These are phyloP conservation scores for Siniperca undulata DNA, from an alignment of 2,797 vertebrate species.

Conservation along the genomic window DNA sequence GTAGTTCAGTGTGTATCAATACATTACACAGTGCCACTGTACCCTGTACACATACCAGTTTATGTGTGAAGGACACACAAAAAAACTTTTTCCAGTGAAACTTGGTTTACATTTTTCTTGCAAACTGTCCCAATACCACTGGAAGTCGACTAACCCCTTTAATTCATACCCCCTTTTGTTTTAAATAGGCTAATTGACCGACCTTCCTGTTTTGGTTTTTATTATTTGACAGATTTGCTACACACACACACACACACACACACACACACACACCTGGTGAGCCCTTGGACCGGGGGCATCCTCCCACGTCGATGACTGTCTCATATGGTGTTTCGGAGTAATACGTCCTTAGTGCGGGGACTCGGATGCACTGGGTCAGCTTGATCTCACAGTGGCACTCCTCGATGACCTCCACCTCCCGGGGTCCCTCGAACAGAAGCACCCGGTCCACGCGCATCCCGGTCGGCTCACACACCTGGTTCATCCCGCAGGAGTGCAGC, in stretches of 20 bases:
- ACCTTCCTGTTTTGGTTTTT: background rate
- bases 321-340: conserved; percentile 86
- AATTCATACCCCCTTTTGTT: background rate
- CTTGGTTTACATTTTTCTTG: rapidly evolving
- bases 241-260: conserved; percentile 1
- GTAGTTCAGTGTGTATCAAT: background rate
- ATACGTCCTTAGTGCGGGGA: conserved; percentile 85
- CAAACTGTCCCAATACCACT: background rate
- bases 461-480: conserved; percentile 80
- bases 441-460: conserved; percentile 78
- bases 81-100: background rate
- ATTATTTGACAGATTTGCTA: background rate
- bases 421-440: conserved; percentile 80
- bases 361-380: conserved; percentile 77
- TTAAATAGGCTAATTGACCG: background rate
- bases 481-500: conserved; percentile 78
- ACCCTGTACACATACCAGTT: no score
- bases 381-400: conserved; percentile 85
- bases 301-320: conserved; percentile 82
- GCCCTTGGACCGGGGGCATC: conserved; percentile 81
- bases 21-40: background rate
- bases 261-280: conserved; percentile 75
- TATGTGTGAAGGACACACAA: no score
- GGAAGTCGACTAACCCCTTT: background rate
- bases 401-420: conserved; percentile 84